Percentiles rank a stretch among this genome's conserved stretches.
Conservation (phyloP, 2,113 vertebrate genomes). For the Scatophagus argus region DNA sequence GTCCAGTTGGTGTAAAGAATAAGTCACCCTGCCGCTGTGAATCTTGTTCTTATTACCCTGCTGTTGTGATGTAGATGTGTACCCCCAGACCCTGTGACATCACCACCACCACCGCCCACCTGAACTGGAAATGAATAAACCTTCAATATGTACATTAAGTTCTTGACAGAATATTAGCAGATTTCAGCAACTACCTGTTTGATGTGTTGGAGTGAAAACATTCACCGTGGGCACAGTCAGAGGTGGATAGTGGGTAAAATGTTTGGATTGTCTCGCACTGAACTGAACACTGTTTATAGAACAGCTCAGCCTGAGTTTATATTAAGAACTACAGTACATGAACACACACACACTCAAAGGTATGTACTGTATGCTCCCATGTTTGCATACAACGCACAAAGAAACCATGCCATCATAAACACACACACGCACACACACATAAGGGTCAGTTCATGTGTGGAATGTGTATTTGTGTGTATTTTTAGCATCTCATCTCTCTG, state of each 20-base stretch:
- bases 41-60: too few relatives aligned
- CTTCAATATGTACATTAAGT: too few relatives aligned
- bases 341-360: conserved; percentile 12
- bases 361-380: conserved; percentile 15
- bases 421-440: conserved; percentile 7
- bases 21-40: too few relatives aligned
- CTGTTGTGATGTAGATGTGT: too few relatives aligned
- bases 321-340: background rate
- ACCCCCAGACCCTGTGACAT: too few relatives aligned
- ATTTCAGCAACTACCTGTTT: too few relatives aligned
- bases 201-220: background rate
- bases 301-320: conserved; percentile 19
- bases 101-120: too few relatives aligned
- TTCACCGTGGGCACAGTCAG: background rate
- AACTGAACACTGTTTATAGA: conserved; percentile 35
- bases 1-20: too few relatives aligned
- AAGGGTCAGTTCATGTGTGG: conserved; percentile 9
- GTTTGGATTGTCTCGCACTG: conserved; percentile 42
- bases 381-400: background rate
- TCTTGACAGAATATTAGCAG: too few relatives aligned
- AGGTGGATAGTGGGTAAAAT: conserved; percentile 14
- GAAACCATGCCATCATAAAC: background rate
- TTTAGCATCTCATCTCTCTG: too few relatives aligned
- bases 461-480: conserved; percentile 59
- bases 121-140: too few relatives aligned